Evolutionary conservation across 2,888 invertebrate genomes (phyloP), one percentile per base, ranked within the genome.

Genomic region (Phyllotreta cruciferae): DNA sequence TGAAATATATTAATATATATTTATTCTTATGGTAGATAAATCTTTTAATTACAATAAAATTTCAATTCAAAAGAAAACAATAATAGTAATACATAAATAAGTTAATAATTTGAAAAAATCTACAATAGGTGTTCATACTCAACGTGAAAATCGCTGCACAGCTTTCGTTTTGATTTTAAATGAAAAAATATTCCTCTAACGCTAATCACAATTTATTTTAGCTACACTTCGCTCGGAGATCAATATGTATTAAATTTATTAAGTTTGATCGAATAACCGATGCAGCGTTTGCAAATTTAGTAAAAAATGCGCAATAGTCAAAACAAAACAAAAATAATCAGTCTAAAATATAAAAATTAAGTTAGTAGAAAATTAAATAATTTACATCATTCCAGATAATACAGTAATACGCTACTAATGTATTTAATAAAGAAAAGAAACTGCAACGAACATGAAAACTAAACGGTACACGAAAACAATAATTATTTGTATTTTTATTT

Each of bases 401-500:
- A n/a, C n/a, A n/a, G n/a, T n/a, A n/a, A n/a, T n/a, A n/a, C n/a
- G n/a, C n/a, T n/a, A n/a, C n/a, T n/a, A n/a, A n/a, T n/a, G n/a
- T n/a, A n/a, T 24, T 24, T 24, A 24, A 24, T 24, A 24, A 4
- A 24, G 4, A 24, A 24, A 70, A 66, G 66, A 62, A 60, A 52
- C 10, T 60, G 55, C 64, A 53, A 63, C 13, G 14, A 44, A 44
- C 45, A 42, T 8, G 56, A 49, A 24, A 14, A 2, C 9, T 10
- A 53, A 13, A 39, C 13, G 39, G 3, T 9, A 53, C 9, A 13
- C n/a, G 6, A 58, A 50, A 24, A 35, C 11, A n/a, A 7, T 60
- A 24, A 35, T 53, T 50, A 47, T 14, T n/a, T 14, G 5, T 9
- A 4, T 42, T 60, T 70, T 61, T 80, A 79, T 89, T 90, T 90